Conservation (phyloP, 2,888 invertebrate genomes). For the Cactoblastis cactorum region DNA sequence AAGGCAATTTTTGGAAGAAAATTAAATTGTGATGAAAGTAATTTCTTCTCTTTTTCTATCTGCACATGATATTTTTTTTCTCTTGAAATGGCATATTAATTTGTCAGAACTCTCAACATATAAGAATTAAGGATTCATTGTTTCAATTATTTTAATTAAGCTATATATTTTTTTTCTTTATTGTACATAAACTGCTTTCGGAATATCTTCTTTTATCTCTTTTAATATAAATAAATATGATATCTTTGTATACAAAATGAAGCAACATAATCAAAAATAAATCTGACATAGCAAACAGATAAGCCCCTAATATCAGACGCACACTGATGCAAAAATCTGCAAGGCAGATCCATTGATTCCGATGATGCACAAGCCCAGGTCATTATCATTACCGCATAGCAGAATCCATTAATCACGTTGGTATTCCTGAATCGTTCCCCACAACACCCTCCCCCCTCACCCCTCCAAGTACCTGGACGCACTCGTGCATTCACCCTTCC, state of each 20-base stretch:
- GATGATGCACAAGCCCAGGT: slow-evolving; percentile 67
- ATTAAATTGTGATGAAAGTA: too few relatives aligned
- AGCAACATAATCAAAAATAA: background rate
- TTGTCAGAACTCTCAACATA: too few relatives aligned
- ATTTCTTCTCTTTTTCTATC: too few relatives aligned
- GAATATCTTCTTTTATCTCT: too few relatives aligned
- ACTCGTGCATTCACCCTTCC: slow-evolving; percentile 74
- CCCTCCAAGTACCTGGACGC: slow-evolving; percentile 68
- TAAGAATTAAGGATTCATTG: too few relatives aligned
- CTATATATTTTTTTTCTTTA: too few relatives aligned
- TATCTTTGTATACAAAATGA: background rate
- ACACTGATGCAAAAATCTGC: slow-evolving; percentile 52
- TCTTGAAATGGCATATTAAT: too few relatives aligned
- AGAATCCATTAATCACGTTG: slow-evolving; percentile 76
- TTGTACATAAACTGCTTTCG: too few relatives aligned
- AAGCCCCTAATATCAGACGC: slow-evolving; percentile 21
- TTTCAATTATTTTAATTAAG: too few relatives aligned
- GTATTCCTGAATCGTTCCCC: slow-evolving; percentile 58
- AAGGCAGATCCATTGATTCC: slow-evolving; percentile 52
- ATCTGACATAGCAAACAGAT: slow-evolving; percentile 10
- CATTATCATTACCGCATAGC: slow-evolving; percentile 73
- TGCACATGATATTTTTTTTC: too few relatives aligned
- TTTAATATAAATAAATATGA: background rate
- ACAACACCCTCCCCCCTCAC: slow-evolving; percentile 36
- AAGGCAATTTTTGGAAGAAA: too few relatives aligned